A percentile compares a stretch with the other conserved stretches of the same genome.
These are phyloP conservation scores for Ostrea edulis DNA, from an alignment of 1,140 invertebrate species.

Conservation along the genomic window DNA sequence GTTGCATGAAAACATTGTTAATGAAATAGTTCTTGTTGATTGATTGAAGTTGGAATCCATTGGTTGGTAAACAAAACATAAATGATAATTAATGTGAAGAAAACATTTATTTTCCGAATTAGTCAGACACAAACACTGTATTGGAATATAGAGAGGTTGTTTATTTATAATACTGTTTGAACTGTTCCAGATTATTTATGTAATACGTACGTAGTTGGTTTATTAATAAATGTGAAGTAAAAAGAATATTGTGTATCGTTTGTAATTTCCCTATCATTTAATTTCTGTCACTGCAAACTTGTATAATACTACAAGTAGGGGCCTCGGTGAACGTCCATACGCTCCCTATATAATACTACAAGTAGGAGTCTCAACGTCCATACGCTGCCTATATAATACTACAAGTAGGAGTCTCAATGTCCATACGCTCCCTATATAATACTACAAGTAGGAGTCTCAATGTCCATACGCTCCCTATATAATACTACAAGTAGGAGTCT, in stretches of 20 bases:
- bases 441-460: too few species aligned
- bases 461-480: too few species aligned
- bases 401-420: too few species aligned
- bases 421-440: too few species aligned
- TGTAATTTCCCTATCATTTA: too few species aligned
- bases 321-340: too few species aligned
- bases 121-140: background rate
- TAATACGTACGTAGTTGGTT: constrained; percentile 19
- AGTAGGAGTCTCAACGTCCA: too few species aligned
- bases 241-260: background rate
- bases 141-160: background rate
- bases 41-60: background rate
- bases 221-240: constrained; percentile 10
- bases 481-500: too few species aligned
- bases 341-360: too few species aligned
- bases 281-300: too few species aligned
- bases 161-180: background rate
- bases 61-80: background rate
- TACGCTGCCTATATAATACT: too few species aligned
- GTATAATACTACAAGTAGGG: too few species aligned
- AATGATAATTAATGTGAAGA: constrained; percentile 4
- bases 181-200: background rate
- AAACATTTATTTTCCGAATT: constrained; percentile 8
- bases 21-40: background rate
- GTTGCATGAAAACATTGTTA: background rate